Base-by-base conservation (phyloP, 2,797 vertebrate genomes). In the Allobates femoralis region DNA sequence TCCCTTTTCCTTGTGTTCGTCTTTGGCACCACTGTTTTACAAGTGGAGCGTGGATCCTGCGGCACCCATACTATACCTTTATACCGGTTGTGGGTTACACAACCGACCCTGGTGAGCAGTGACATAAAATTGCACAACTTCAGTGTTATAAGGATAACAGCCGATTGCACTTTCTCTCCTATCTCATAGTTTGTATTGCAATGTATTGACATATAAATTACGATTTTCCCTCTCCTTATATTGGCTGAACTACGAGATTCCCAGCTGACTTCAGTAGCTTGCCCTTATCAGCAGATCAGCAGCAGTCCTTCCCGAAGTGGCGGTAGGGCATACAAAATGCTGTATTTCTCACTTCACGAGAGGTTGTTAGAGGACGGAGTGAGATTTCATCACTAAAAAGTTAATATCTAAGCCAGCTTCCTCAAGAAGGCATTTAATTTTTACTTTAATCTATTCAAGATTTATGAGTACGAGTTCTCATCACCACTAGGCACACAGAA, bases 351-450 rank as follows among this genome's bases (percentile, higher is more conserved):
- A 89, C 79, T 88, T 90, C 90, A 91, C 89, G 85, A 84, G 19
- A 3, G 7, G 93, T 93, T 94, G 92, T 92, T 91, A 94, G 94
- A 51, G 53, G 26, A 53, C 92, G 93, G 77, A 91, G 86, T 90
- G 90, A 73, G 87, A 90, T 88, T 91, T 91, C 90, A 91, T 91
- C 92, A 91, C 89, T 91, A 91, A 92, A 74, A 91, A 91, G 89
- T 90, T 91, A 92, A 92, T 92, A 91, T 73, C 90, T 91, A 90
- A 90, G 90, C 90, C 90, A 89, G 92, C 88, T 91, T 93, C 90
- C 89, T 91, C 86, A 86, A 87, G 87, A 90, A 90, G 90, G 90
- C 88, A 92, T 89, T 92, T 91, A 88, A 91, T 84, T 91, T 90
- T 88, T 89, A 91, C 90, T 92, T 91, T 91, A 92, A 92, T 92